Conservation (phyloP, 2,888 invertebrate genomes). For the Brachyptera risi region DNA sequence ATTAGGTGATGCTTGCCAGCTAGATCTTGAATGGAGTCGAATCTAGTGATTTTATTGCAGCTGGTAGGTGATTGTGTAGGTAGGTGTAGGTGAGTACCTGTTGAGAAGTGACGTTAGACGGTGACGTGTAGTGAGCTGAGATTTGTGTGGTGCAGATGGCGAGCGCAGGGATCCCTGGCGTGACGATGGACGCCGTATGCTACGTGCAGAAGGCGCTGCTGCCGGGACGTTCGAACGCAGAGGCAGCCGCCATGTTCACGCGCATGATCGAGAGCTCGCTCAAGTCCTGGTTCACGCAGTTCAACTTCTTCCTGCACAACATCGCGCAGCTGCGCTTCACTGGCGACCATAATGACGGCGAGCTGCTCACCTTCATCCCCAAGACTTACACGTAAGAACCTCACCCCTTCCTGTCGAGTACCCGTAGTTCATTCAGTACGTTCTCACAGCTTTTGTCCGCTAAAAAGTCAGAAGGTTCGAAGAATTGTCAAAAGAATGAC, state of each 20-base stretch:
- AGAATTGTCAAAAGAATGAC: too few relatives aligned
- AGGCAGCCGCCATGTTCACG: slow-evolving; percentile 95
- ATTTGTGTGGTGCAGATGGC: slow-evolving; percentile 74
- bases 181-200: slow-evolving; percentile 84
- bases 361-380: slow-evolving; percentile 88
- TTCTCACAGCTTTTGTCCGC: too few relatives aligned
- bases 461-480: too few relatives aligned
- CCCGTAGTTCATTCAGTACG: too few relatives aligned
- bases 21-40: too few relatives aligned
- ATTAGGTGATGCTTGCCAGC: too few relatives aligned
- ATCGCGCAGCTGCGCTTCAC: slow-evolving; percentile 89
- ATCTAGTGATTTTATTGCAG: too few relatives aligned
- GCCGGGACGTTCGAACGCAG: slow-evolving; percentile 85
- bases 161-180: slow-evolving; percentile 85
- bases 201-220: slow-evolving; percentile 89
- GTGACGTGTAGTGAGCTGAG: too few relatives aligned
- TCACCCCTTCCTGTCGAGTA: too few relatives aligned
- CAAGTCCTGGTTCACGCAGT: slow-evolving; percentile 90
- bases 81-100: too few relatives aligned
- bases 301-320: slow-evolving; percentile 98
- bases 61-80: too few relatives aligned
- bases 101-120: too few relatives aligned
- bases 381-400: slow-evolving; percentile 80
- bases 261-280: slow-evolving; percentile 93
- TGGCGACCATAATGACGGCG: slow-evolving; percentile 74